These are phyloP conservation scores for Pomatostomus ruficeps DNA, from an alignment of 2,113 vertebrate species.

Conservation along the genomic window DNA sequence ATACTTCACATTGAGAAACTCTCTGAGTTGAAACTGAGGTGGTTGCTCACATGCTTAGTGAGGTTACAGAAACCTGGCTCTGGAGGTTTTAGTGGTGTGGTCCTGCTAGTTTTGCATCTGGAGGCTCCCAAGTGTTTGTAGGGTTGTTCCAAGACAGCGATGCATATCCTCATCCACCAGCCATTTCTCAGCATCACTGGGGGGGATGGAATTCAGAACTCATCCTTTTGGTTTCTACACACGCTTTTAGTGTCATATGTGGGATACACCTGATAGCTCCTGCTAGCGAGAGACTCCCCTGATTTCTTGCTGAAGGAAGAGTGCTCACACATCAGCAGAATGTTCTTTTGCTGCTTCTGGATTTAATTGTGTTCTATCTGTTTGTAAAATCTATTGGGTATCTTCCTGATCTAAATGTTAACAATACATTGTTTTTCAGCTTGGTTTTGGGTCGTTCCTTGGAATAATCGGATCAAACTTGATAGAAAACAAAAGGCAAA, in stretches of 20 bases:
- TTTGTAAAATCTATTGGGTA: not conserved
- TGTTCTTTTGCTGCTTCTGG: slow-evolving; percentile 28
- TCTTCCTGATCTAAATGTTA: not conserved
- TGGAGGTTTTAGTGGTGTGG: not conserved
- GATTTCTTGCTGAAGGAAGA: not conserved
- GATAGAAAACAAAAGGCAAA: slow-evolving; percentile 98
- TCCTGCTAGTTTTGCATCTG: not conserved
- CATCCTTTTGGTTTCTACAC: slow-evolving; percentile 30
- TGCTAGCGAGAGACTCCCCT: not conserved
- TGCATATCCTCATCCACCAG: slow-evolving; percentile 1
- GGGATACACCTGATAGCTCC: not conserved
- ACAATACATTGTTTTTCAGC: slow-evolving; percentile 76
- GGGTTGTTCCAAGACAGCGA: not conserved
- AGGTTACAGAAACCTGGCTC: not conserved
- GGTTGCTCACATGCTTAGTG: not conserved
- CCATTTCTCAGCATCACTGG: slow-evolving; percentile 17
- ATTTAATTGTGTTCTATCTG: not conserved
- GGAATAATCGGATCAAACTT: slow-evolving; percentile 98
- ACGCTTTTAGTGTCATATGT: not conserved
- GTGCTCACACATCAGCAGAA: not conserved
- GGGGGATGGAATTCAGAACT: not conserved
- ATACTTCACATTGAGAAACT: not conserved
- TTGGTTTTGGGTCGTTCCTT: slow-evolving; percentile 96
- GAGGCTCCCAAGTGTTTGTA: not conserved
- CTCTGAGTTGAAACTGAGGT: slow-evolving; percentile 1